These are phyloP conservation scores for Myocastor coypus DNA, from an alignment of 2,113 vertebrate species.

Conservation along the genomic window DNA sequence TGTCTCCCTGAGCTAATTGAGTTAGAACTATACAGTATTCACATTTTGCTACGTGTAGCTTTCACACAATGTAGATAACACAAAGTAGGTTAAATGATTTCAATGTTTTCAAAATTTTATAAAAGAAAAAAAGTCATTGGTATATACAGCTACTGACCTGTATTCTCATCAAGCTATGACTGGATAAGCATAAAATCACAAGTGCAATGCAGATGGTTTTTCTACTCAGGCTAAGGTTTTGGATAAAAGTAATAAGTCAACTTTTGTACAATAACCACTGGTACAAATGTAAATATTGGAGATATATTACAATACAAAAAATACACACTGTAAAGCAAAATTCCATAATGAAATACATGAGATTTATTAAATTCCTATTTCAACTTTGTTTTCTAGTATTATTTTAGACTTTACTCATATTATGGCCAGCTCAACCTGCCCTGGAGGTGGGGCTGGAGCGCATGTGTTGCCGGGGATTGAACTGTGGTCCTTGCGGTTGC, in stretches of 20 bases:
- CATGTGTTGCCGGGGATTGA: no score
- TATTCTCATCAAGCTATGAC: conserved; percentile 23
- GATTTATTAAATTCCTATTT: background rate
- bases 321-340: background rate
- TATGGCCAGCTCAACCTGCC: no score
- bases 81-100: background rate
- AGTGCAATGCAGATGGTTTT: background rate
- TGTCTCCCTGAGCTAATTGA: conserved; percentile 22
- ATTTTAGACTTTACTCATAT: no score
- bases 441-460: no score
- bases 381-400: background rate
- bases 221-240: background rate
- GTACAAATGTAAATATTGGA: background rate
- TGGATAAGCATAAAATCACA: background rate
- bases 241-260: background rate
- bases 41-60: background rate
- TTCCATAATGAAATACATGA: background rate
- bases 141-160: background rate
- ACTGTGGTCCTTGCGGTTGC: no score
- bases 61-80: background rate
- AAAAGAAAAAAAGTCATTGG: background rate
- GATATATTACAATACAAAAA: conserved; percentile 30
- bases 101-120: background rate
- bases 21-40: background rate
- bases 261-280: background rate